Evolutionary conservation across 2,888 invertebrate species (phyloP), one percentile per base, ranked within the genome.

Genomic region (Abscondita cerata): DNA sequence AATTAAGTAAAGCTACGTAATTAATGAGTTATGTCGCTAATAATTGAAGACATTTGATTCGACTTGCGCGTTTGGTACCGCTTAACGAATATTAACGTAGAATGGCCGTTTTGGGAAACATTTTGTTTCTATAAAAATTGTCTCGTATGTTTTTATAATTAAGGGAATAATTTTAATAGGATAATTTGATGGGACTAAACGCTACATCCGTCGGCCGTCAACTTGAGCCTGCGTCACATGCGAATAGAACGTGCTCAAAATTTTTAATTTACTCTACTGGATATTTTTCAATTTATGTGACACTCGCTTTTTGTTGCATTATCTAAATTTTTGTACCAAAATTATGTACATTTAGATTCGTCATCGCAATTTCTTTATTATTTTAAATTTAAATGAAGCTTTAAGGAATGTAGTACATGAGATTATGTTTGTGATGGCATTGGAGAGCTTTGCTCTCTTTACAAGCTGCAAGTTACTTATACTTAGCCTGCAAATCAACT

Each of bases 121-220:
- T 44, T 57, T 53, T 40, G 53, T 54, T 55, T 54, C 50, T 59
- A 52, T 38, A 55, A 51, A 59, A 63, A 59, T 52, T 51, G 52
- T 59, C 54, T 58, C 63, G 59, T 63, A 59, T 63, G 59, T 63
- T 77, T 74, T 75, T 74, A 73, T 75, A 76, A 77, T 76, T 76
- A 76, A 72, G 72, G 70, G 75, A 77, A 76, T 76, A 76, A 78
- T 76, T 77, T 76, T 76, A 78, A 78, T 78, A 76, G 76, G 74
- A 79, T 77, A 79, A 78, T 78, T 77, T 71, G 76, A 74, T 67
- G 64, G 72, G 73, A 73, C 75, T 77, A 78, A 78, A 78, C 74
- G 76, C 72, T 70, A 78, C 78, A 77, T 79, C 79, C 76, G 77
- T 70, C 73, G 71, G 69, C 67, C 63, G 62, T 64, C 61, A 62